Evolutionary conservation across 35 echinoderm and acorn worm genomes (phyloP).

Genomic region (Lytechinus variegatus): DNA sequence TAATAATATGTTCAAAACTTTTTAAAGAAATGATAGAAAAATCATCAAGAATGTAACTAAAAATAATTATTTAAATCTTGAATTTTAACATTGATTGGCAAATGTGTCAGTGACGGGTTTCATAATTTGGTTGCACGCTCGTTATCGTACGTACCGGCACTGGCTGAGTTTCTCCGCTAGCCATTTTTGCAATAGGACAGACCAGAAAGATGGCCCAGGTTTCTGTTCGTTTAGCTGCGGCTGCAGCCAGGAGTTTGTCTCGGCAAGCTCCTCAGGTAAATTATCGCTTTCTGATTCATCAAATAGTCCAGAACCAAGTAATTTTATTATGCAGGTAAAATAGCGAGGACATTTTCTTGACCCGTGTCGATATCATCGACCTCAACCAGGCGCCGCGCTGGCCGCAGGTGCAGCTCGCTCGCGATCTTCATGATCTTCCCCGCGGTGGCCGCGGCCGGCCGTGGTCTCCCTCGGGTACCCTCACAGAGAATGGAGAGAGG

Average conservation of each 20-base stretch:
- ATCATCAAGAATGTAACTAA: too few species aligned
- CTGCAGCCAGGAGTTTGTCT: slow-evolving; percentile 80
- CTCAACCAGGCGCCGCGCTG: neutral
- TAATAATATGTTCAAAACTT: too few species aligned
- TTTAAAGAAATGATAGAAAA: too few species aligned
- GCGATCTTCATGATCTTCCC: too few species aligned
- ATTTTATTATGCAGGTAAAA: neutral
- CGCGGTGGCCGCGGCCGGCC: too few species aligned
- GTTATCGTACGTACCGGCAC: neutral
- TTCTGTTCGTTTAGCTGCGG: slow-evolving; percentile 78
- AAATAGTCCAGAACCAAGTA: neutral
- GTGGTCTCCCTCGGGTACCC: too few species aligned
- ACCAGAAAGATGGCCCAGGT: slow-evolving; percentile 75
- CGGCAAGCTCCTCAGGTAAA: slow-evolving; percentile 89
- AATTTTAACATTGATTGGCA: neutral
- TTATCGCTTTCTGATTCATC: neutral
- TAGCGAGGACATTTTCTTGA: neutral
- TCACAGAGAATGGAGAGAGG: too few species aligned
- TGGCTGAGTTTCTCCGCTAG: slow-evolving; percentile 33
- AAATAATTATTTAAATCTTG: too few species aligned
- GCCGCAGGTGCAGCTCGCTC: too few species aligned
- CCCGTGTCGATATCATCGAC: neutral
- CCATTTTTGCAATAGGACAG: slow-evolving; percentile 59
- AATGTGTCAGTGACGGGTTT: slow-evolving; percentile 42
- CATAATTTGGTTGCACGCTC: neutral